Evolutionary conservation across 1,140 invertebrate species (phyloP), one percentile per base, ranked within the genome.

Genomic region (Marisa cornuarietis): DNA sequence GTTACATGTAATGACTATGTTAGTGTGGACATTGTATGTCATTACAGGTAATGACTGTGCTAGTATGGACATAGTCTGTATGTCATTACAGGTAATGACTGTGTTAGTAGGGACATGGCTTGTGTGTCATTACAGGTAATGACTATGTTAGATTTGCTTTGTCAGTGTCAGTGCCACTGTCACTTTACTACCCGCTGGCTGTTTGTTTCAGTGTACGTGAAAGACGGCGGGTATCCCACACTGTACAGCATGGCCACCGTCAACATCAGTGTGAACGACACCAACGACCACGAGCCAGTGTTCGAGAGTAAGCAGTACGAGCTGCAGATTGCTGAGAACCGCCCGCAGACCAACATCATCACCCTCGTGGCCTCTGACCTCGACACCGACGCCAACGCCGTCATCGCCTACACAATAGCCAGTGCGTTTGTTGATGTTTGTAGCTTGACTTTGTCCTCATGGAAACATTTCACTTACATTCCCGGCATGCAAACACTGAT

Each of bases 321-420:
- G 10, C 63, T 87, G 63, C 79, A 84, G 49, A 82, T 88, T 5
- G 84, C 86, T 13, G 87, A 88, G 79, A 88, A 88, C 81, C 79
- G 79, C 24, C 72, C 92, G 10, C 97, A 97, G 89, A 93, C 93
- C 20, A 94, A 94, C 0, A 94, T 93, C 24, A 79, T 85, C 52
- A 80, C 79, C 5, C 65, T 87, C 65, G 79, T 83, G 0, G 97
- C 97, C 0, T 95, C 94, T 71, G 97, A 99, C 89, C 93, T 94
- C 8, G 97, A 99, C 90, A 93, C 95, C 83, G 96, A 95, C 16
- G 91, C 94, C 16, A 98, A 98, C 89, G 95, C 95, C 5, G 93
- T 94, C 84, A 93, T 99, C 66, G 91, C 96, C 49, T 99, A 99
- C 89, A 96, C 97, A 85, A 98, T 99, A 80, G 95, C 98, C 14